phyloP scores from a whole-genome alignment of 2,797 vertebrate species.

The Luscinia luscinia region DNA sequence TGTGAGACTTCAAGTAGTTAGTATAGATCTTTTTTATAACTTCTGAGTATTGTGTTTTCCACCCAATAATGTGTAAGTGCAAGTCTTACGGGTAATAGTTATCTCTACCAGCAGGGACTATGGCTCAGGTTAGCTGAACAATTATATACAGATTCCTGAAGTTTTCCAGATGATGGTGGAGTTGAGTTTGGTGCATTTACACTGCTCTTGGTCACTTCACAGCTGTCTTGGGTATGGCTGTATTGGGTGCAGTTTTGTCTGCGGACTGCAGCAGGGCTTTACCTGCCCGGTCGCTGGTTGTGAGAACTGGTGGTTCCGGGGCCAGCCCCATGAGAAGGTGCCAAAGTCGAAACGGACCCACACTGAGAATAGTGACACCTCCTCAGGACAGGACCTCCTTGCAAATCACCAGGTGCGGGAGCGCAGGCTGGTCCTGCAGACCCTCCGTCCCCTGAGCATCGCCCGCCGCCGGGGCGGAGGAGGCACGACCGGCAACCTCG shows the following conservation, averaged over 20 bases:
- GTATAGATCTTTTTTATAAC: neutral
- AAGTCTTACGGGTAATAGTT: neutral
- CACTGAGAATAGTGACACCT: neutral
- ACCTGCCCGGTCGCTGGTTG: neutral
- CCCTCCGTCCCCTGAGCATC: neutral
- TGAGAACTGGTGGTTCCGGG: neutral
- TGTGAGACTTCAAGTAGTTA: neutral
- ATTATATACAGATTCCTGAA: neutral
- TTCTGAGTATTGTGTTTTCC: neutral
- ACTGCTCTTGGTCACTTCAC: neutral
- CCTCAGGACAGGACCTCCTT: neutral
- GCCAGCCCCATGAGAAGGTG: fast-evolving
- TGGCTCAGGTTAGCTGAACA: neutral
- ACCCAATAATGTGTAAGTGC: neutral
- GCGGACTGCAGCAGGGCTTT: neutral
- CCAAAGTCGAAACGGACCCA: neutral
- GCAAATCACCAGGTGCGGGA: neutral
- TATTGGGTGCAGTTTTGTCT: neutral
- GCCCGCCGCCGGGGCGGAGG: too few relatives aligned
- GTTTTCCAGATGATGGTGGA: neutral
- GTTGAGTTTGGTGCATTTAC: neutral
- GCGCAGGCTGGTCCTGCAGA: neutral
- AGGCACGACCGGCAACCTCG: too few relatives aligned
- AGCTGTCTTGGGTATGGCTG: neutral
- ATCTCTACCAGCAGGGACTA: neutral